Base-by-base conservation (phyloP, 2,888 invertebrate species). In the Aricia artaxerxes region DNA sequence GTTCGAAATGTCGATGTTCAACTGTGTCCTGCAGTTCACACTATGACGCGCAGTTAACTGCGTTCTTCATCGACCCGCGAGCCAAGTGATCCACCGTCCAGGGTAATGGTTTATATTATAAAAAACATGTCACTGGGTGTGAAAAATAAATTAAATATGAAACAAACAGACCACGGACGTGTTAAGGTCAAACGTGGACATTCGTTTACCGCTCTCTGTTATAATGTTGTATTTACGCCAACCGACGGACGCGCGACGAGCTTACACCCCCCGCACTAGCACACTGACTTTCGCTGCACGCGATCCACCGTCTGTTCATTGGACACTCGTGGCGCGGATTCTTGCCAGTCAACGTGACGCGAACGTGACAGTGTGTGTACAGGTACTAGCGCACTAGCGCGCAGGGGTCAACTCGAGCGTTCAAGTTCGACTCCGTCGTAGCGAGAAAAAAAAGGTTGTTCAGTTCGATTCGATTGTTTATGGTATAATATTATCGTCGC, bases 1-100 rank as follows among this genome's bases (percentile, higher is more conserved):
- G 95, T 95, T 95, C 95, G 90, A 95, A 95, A 92, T 91, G 92
- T 95, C 95, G 94, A 95, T 95, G 95, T 92, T 96, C 92, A 92
- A 83, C 84, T 93, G 94, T 94, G 92, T 93, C 90, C 91, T 93
- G 92, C 93, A 91, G 87, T 89, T 93, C 91, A 92, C 91, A 92
- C 85, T 88, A 87, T 88, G 87, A 86, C 89, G 87, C 91, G 90
- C 90, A 90, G 87, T 88, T 91, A 85, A 86, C 93, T 95, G 94
- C 95, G 95, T 93, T 95, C 94, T 95, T 95, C 95, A 95, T 95
- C 95, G 95, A 95, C 91, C 90, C 93, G 92, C 92, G 94, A 95
- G 94, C 94, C 95, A 91, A 95, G 95, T 94, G 95, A 95, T 95
- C 94, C 95, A 91, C 92, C 92, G 92, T 88, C 88, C 89, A 92